Evolutionary conservation across 1,140 invertebrate species (phyloP), one percentile per base, ranked within the genome.

Genomic region (Pissodes strobi): DNA sequence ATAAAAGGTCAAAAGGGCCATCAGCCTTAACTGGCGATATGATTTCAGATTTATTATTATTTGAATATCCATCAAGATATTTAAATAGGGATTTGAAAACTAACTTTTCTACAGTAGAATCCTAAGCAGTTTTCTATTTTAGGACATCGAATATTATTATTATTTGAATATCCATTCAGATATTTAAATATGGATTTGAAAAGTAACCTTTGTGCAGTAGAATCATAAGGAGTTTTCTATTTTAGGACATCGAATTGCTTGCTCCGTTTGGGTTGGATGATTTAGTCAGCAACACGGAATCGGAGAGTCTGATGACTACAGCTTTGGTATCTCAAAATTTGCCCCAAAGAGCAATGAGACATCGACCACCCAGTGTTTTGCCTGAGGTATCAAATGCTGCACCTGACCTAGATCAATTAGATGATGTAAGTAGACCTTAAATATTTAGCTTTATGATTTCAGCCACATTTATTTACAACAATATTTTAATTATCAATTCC

Each of bases 351-450:
- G 87, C 88, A 0, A 80, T 91, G 70, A 78, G 89, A 30, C 88
- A 90, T 78, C 79, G 90, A 1, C 84, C 86, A 12, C 85, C 88
- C 0, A 86, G 89, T 64, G 80, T 92, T 49, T 80, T 97, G 53
- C 94, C 94, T 0, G 86, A 90, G 37, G 88, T 87, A 69, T 87
- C 89, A 61, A 91, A 94, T 74, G 88, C 89, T 52, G 91, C 92
- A 1, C 88, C 91, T 5, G 92, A 94, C 77, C 86, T 95, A 79
- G 94, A 98, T 79, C 95, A 96, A 79, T 80, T 97, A 43, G 92
- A 97, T 79, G 93, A 97, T 83, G 92, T 95, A 82, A 83, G 85
- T 69, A 41, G 43, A 22, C 37, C 43, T 45, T 25, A 48, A 46
- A 52, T 30, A 22, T 52, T 52, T 30, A 52, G 27, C 10, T 52